Base-by-base conservation (phyloP, 2,797 vertebrate species). In the Oreortyx pictus region DNA sequence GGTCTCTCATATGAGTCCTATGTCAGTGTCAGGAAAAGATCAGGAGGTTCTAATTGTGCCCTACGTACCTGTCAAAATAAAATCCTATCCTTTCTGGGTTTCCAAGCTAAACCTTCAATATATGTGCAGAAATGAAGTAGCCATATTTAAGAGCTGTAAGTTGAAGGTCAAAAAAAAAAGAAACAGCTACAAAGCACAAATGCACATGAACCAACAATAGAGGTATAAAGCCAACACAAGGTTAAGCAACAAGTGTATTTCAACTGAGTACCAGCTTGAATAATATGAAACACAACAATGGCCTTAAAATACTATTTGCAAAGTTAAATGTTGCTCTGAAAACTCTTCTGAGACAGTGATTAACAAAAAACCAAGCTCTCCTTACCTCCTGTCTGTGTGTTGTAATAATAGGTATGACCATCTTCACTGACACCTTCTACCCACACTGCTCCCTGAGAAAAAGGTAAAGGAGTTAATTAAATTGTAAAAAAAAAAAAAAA, bases 391-490 rank as follows among this genome's bases (percentile, higher is more conserved):
- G 98, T 99, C 88, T 98, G 96, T 79, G 98, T 97, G 97, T 99
- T 99, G 94, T 99, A 99, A 94, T 99, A 99, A 92, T 99, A 99
- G 6, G 95, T 98, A 65, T 97, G 98, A 62, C 99, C 99, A 86
- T 99, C 98, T 86, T 99, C 98, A 95, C 98, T 99, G 92, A 98
- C 60, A 4, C 98, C 98, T 97, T 99, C 98, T 88, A 98, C 97
- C 99, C 99, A 99, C 31, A 93, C 93, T 27, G 94, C 93, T 82
- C 81, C 93, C 98, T 99, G 82, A 90, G 70, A 62, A 95, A 67
- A 96, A 66, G 37, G 50, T n/a, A 82, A 2, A 94, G 59, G 57
- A 54, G 24, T 6, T 59, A 23, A 73, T 6, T 59, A 23, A 73
- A 37, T 61, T 52, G 76, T 37, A 67, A 29, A 29, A 29, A 11